These are phyloP conservation scores for Avahi laniger DNA, from an alignment of 2,797 vertebrate genomes.

Conservation along the genomic window DNA sequence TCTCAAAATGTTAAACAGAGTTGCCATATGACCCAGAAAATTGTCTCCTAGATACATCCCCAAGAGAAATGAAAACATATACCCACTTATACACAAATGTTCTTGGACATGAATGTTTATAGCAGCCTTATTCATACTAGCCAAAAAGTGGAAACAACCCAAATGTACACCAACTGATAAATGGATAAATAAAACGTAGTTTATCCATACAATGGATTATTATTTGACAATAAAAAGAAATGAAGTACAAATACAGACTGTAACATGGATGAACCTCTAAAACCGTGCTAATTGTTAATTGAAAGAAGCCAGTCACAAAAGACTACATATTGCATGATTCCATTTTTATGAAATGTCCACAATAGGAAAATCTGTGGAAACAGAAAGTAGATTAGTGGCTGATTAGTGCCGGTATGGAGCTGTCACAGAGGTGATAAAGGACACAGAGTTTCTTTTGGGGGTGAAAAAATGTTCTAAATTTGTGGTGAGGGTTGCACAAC, in stretches of 20 bases:
- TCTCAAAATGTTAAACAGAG: background rate
- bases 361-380: background rate
- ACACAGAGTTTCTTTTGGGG: background rate
- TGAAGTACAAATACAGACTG: background rate
- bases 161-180: background rate
- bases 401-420: background rate
- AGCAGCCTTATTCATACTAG: background rate
- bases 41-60: background rate
- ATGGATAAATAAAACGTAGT: background rate
- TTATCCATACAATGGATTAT: background rate
- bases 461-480: background rate
- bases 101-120: background rate
- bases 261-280: background rate
- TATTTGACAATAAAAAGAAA: background rate
- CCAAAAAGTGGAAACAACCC: background rate
- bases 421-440: background rate
- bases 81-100: background rate
- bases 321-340: background rate
- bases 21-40: background rate
- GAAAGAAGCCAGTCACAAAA: conserved; percentile 4
- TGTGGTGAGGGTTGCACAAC: background rate
- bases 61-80: conserved; percentile 5
- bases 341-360: background rate
- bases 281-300: background rate
- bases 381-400: background rate